Evolutionary conservation across 2,888 invertebrate genomes (phyloP), one percentile per base, ranked within the genome.

Genomic region (Apotomis capreana): DNA sequence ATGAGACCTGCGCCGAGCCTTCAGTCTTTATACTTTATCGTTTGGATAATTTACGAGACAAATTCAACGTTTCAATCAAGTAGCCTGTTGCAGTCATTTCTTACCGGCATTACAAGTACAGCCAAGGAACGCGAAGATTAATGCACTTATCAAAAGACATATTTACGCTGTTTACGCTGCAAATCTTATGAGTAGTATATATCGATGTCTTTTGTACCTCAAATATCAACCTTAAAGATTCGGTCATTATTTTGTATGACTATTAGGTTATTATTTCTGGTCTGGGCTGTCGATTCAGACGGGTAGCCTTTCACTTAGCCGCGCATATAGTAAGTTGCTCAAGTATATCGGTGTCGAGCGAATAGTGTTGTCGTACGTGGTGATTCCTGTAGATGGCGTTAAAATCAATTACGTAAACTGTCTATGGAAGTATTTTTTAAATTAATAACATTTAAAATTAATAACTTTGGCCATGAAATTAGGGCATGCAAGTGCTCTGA

Each of bases 131-230:
- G 15, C 40, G 13, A 40, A 51, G 52, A 44, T 46, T 62, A 65
- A 61, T 44, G 37, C 62, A 52, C 44, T 40, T 70, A 61, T 0
- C 36, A 63, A 65, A 51, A 62, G 36, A 46, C 26, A 55, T 64
- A 67, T 78, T 75, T 71, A 79, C 12, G 54, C 54, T 10, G 77
- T 80, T 26, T 26, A 81, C 75, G 83, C 85, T 86, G 84, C 83
- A 78, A 79, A 78, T 87, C 84, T 89, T 87, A 86, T 86, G 83
- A 85, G 79, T 83, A 81, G 75, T 46, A 49, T 13, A 65, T 46
- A 36, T 57, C 65, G 36, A 57, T n/a, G 55, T 26, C 26, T 26
- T 55, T 26, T 55, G 57, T 46, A 57, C 6, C 55, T 46, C 36
- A 64, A 54, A 37, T 58, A 58, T n/a, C 9, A 26, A 13, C 46